Evolutionary conservation across 37 sponge, comb jelly and placozoan species (phyloP).

Genomic region (Beroe forskalii): DNA sequence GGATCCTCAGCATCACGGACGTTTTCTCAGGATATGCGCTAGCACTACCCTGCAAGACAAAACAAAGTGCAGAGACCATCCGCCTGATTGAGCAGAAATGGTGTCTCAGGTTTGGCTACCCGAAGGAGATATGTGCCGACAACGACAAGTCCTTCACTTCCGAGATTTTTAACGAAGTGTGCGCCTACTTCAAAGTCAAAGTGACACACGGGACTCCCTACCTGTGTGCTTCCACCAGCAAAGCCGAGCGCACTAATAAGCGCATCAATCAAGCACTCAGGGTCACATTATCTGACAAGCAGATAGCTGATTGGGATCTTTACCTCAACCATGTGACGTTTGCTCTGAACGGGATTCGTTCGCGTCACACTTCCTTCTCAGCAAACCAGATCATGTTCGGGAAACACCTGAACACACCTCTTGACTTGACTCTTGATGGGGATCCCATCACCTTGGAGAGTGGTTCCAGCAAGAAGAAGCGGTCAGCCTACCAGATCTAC

Average conservation of each 20-base stretch:
- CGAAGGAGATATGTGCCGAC: not conserved
- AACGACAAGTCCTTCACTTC: slow-evolving; percentile 12
- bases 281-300: not conserved
- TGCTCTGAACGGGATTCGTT: not conserved
- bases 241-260: not conserved
- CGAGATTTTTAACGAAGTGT: not conserved
- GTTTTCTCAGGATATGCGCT: not conserved
- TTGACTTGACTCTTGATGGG: not conserved
- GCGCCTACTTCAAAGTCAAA: not conserved
- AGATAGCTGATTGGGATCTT: slow-evolving; percentile 1
- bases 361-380: not conserved
- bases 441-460: not conserved
- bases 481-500: not conserved
- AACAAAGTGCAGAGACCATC: not conserved
- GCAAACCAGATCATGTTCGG: not conserved
- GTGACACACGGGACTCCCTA: not conserved
- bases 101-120: not conserved
- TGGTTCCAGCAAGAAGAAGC: not conserved
- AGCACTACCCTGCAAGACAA: not conserved
- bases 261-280: not conserved
- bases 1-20: not conserved
- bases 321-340: not conserved
- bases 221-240: not conserved
- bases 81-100: not conserved
- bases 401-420: not conserved